A percentile compares a stretch with the other conserved stretches of the same genome.
phyloP scores from a whole-genome alignment of 2,797 vertebrate species.

The Erithacus rubecula region DNA sequence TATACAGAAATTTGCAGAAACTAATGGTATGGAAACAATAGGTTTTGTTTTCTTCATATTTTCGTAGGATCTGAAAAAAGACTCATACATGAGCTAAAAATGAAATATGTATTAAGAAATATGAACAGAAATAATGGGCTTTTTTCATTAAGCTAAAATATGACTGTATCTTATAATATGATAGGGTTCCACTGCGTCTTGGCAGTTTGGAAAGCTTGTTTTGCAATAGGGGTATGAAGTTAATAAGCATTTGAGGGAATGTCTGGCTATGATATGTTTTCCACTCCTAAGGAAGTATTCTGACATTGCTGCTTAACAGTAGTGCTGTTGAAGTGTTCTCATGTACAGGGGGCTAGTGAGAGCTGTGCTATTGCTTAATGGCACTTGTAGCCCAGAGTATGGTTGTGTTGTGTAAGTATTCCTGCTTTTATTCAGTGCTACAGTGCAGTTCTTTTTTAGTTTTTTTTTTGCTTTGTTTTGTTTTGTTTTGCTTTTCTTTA shows the following conservation, averaged over 20 bases:
- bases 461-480: neutral
- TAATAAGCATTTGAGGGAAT: neutral
- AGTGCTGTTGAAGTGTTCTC: neutral
- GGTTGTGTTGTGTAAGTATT: neutral
- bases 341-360: neutral
- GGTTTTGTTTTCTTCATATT: neutral
- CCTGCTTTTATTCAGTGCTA: neutral
- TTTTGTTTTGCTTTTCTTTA: neutral
- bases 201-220: neutral
- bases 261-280: neutral
- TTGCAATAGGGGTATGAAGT: neutral
- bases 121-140: neutral
- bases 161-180: neutral
- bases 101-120: neutral
- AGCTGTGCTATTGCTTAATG: neutral
- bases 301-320: neutral
- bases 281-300: neutral
- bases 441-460: neutral
- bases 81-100: neutral
- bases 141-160: neutral
- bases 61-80: neutral
- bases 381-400: neutral
- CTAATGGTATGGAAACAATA: slow-evolving; percentile 83
- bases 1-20: slow-evolving; percentile 89
- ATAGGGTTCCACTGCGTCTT: neutral